phyloP scores from a whole-genome alignment of 2,888 invertebrate genomes.

The Athalia cordata region DNA sequence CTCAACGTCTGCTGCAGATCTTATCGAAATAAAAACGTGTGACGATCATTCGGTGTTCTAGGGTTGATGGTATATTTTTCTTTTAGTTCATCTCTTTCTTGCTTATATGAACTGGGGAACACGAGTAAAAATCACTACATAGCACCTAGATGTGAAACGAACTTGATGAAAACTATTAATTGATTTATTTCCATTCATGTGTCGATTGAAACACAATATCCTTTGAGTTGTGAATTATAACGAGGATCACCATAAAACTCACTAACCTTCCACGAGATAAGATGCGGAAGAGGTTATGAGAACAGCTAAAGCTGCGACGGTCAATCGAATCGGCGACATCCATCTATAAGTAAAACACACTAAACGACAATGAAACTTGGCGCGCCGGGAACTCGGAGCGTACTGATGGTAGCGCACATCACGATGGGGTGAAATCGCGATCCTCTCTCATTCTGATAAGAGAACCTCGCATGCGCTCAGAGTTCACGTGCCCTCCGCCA shows the following conservation, averaged over 20 bases:
- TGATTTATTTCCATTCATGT: too few relatives aligned
- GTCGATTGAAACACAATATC: too few relatives aligned
- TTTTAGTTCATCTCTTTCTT: too few relatives aligned
- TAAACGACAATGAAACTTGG: constrained; percentile 63
- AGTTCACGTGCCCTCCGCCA: constrained; percentile 68
- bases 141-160: too few relatives aligned
- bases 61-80: too few relatives aligned
- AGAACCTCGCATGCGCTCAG: constrained; percentile 66
- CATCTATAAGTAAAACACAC: constrained; percentile 70
- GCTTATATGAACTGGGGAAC: too few relatives aligned
- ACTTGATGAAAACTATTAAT: too few relatives aligned
- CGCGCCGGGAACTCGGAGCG: constrained; percentile 70
- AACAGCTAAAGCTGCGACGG: constrained; percentile 63
- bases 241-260: constrained; percentile 34
- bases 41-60: too few relatives aligned
- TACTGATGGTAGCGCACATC: constrained; percentile 58
- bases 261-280: constrained; percentile 67
- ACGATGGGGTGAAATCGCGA: constrained; percentile 50
- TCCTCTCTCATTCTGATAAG: constrained; percentile 46
- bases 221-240: background rate
- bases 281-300: constrained; percentile 56
- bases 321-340: constrained; percentile 69
- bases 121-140: too few relatives aligned
- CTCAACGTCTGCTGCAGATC: background rate
- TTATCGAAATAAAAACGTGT: too few relatives aligned